Base-by-base conservation (phyloP, 2,888 invertebrate genomes). In the Mongoloraphidia duomilia region DNA sequence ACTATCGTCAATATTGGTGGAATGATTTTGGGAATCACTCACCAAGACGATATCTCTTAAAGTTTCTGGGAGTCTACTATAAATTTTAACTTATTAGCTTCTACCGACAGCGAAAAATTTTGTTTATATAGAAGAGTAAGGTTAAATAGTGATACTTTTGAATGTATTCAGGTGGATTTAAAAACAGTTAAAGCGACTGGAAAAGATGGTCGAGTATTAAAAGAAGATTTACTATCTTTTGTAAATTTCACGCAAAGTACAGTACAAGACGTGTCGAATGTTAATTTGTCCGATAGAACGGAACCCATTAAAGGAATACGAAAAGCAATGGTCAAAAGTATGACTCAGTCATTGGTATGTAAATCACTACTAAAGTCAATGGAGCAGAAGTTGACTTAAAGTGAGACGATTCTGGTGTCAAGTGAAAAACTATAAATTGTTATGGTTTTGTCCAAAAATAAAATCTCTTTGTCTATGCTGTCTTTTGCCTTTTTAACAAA, bases 301-400 rank as follows among this genome's bases (percentile, higher is more conserved):
- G 81, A 84, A 49, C 76, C 80, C 6, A 73, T 93, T 9, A 82
- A 80, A 59, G 91, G 91, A 14, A 87, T 93, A 60, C 79, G 79
- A 17, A 92, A 85, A 67, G 87, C 87, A 2, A 99, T 99, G 98
- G 80, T 91, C 50, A 95, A 90, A 69, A 82, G 92, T 0, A 99
- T 99, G 98, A 84, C 88, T 0, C 82, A 79, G 61, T 80, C 93
- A 9, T 73, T 89, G 73, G 83, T 83, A 66, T 71, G 70, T 60
- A 44, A 44, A 38, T 38, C 9, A 17, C 2, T 13, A 38, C 13
- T 38, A 38, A 39, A 39, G 14, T 13, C 39, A 39, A 14, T 39
- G 39, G 8, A n/a, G 38, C 13, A 5, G n/a, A 38, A 13, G n/a
- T 8, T 17, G 17, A 17, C 17, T 17, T 17, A 17, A 2, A 17